These are phyloP conservation scores for Embidobia sp. DNA, from an alignment of 2,888 invertebrate species.

Conservation along the genomic window DNA sequence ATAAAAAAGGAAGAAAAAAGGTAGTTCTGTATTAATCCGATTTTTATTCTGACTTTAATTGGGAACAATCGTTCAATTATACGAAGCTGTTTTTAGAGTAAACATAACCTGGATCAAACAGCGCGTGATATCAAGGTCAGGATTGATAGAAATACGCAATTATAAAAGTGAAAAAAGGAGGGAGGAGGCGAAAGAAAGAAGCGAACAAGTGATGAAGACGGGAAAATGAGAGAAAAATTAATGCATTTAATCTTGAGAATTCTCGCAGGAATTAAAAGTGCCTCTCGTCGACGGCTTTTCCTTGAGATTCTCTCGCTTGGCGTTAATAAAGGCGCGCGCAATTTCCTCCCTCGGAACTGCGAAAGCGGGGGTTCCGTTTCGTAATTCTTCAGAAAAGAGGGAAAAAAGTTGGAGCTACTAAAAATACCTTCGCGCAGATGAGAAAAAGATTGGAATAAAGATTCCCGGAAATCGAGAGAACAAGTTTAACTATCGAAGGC, in stretches of 20 bases:
- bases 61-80: too few relatives aligned
- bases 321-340: slow-evolving; percentile 70
- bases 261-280: slow-evolving; percentile 73
- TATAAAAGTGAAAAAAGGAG: slow-evolving; percentile 11
- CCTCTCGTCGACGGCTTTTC: slow-evolving; percentile 69
- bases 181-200: slow-evolving; percentile 16
- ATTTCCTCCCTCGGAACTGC: slow-evolving; percentile 67
- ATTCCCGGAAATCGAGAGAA: slow-evolving; percentile 61
- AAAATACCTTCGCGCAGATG: slow-evolving; percentile 50
- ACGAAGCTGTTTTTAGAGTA: too few relatives aligned
- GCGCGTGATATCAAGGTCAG: slow-evolving; percentile 69
- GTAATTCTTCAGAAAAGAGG: slow-evolving; percentile 54
- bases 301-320: slow-evolving; percentile 65
- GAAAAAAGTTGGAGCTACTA: slow-evolving; percentile 39
- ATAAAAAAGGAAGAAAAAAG: too few relatives aligned
- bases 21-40: too few relatives aligned
- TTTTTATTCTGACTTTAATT: too few relatives aligned
- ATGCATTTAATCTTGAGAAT: slow-evolving; percentile 71
- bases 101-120: too few relatives aligned
- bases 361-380: slow-evolving; percentile 63
- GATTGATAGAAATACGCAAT: slow-evolving; percentile 60
- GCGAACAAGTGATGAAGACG: slow-evolving; percentile 37
- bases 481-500: slow-evolving; percentile 55
- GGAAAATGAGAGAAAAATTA: slow-evolving; percentile 71
- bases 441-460: slow-evolving; percentile 65